phyloP scores from a whole-genome alignment of 1,140 invertebrate species.

The Pseudomyrmex flavicornis region DNA sequence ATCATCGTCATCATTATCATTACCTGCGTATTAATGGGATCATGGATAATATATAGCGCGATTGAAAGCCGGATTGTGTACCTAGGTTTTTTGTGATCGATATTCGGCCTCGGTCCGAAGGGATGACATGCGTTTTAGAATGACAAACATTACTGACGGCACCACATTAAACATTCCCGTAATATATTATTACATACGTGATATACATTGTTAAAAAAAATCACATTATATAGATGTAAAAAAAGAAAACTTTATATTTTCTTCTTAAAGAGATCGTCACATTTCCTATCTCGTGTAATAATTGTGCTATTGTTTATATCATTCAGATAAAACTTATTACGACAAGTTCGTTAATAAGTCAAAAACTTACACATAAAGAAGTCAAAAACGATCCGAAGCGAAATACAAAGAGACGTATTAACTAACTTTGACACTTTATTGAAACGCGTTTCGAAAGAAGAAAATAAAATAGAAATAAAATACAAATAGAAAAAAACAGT shows the following conservation, averaged over 20 bases:
- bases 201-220: neutral
- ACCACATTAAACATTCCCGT: constrained; percentile 62
- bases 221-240: constrained; percentile 36
- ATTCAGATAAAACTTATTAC: too few species aligned
- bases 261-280: neutral
- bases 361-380: neutral
- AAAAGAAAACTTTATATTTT: constrained; percentile 19
- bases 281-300: neutral
- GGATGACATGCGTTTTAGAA: constrained; percentile 64
- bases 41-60: constrained; percentile 68
- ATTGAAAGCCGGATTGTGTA: constrained; percentile 66
- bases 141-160: constrained; percentile 64
- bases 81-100: constrained; percentile 75
- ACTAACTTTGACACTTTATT: neutral
- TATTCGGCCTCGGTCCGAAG: constrained; percentile 68
- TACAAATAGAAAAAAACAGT: neutral
- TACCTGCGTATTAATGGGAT: constrained; percentile 82
- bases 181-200: constrained; percentile 53
- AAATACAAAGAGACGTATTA: neutral
- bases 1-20: constrained; percentile 82
- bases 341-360: neutral
- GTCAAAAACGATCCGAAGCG: neutral
- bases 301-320: neutral
- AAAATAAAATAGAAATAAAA: neutral
- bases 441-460: constrained; percentile 6